Percentiles rank a stretch among this genome's conserved stretches.
Conservation (phyloP, 64 coral and sea anemone genomes). For the Dendrophyllia cribrosa region DNA sequence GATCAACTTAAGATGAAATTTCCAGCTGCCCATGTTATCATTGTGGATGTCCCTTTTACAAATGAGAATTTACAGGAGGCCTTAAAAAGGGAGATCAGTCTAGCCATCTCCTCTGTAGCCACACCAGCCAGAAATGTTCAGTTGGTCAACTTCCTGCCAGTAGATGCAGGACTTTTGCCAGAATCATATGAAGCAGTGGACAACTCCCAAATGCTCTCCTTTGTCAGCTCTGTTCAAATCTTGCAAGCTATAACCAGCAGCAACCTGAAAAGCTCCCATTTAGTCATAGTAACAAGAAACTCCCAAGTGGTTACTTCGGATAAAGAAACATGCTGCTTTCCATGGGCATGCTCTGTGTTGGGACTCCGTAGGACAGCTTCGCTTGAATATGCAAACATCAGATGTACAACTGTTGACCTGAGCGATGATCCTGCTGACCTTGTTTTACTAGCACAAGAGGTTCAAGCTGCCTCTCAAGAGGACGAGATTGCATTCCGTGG, state of each 20-base stretch:
- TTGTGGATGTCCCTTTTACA: not conserved
- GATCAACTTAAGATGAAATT: constrained; percentile 16
- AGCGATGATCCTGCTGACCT: not conserved
- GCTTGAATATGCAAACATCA: constrained; percentile 60
- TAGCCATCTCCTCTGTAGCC: not conserved
- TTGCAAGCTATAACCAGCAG: not conserved
- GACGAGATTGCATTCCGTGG: constrained; percentile 74
- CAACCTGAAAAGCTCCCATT: not conserved
- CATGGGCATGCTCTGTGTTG: constrained; percentile 68
- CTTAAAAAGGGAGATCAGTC: not conserved
- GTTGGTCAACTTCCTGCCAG: constrained; percentile 73
- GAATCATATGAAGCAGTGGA: constrained; percentile 8
- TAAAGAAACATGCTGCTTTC: constrained; percentile 10
- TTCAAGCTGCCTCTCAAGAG: constrained; percentile 6
- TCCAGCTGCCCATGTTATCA: constrained; percentile 39
- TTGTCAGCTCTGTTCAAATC: constrained; percentile 53
- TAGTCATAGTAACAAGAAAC: constrained; percentile 29
- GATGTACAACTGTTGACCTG: constrained; percentile 65
- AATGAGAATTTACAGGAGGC: not conserved
- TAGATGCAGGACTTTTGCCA: constrained; percentile 41
- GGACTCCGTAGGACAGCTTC: constrained; percentile 74
- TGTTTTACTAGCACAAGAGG: not conserved
- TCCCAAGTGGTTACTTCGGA: constrained; percentile 26
- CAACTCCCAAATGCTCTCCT: constrained; percentile 40
- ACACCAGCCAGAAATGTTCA: not conserved